Evolutionary conservation across 2,888 invertebrate species (phyloP), one percentile per base, ranked within the genome.

Genomic region (Ornithoptera priamus): DNA sequence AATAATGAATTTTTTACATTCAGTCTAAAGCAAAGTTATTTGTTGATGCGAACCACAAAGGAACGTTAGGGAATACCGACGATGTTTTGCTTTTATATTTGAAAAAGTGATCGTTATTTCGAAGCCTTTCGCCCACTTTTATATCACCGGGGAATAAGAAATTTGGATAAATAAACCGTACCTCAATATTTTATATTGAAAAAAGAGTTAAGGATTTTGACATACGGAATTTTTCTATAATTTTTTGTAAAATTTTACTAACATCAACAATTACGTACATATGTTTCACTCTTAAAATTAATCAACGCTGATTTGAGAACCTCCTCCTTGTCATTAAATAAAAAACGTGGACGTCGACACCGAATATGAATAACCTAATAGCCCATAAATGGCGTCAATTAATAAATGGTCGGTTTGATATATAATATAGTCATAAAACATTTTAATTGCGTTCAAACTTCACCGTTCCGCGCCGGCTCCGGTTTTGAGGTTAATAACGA

Each of bases 401-500:
- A 56, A 56, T 56, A 56, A 56, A 20, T 20, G 56, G 56, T 20
- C 56, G n/a, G 1, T 24, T 65, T 65, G n/a, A 39, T 59, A 46
- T 46, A 22, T 58, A 58, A 58, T 65, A 42, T 42, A 58, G 42
- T 20, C 65, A 39, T 22, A 57, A 57, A n/a, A n/a, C n/a, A 18
- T 36, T 65, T 42, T 65, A 65, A 65, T 65, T 65, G 65, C n/a
- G 65, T 65, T 56, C 20, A 65, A 65, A 65, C 36, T 42, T 58
- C 61, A 62, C n/a, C 56, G 42, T 20, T 42, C 42, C 58, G 22
- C 17, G 24, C 58, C 65, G 56, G 56, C 46, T 58, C 58, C 65
- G 58, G 57, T 65, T 65, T 65, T 65, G 65, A 65, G 65, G 65
- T 65, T 65, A 65, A 65, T 65, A 65, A 65, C 65, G 58, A 57